These are phyloP conservation scores for Drosophila mauritiana DNA, from an alignment of 1,140 invertebrate species.

Conservation along the genomic window DNA sequence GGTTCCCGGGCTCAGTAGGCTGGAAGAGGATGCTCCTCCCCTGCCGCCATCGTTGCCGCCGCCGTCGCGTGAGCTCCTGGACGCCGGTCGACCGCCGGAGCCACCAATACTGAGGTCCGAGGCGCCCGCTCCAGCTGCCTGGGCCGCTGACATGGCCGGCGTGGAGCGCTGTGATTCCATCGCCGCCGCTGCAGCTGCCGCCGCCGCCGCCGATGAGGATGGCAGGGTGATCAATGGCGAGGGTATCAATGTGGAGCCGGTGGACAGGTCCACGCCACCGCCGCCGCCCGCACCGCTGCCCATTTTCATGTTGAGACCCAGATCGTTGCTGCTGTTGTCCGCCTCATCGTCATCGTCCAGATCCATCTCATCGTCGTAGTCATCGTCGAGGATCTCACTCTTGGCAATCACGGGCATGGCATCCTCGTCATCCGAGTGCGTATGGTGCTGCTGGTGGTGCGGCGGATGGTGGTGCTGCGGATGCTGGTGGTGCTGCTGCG, in stretches of 20 bases:
- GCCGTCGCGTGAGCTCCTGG: conserved; percentile 73
- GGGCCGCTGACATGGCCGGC: conserved; percentile 36
- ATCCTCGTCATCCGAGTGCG: conserved; percentile 50
- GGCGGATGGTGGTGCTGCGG: conserved; percentile 16
- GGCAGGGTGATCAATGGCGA: conserved; percentile 68
- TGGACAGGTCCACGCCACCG: conserved; percentile 66
- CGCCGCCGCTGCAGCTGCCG: conserved; percentile 52
- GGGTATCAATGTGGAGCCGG: conserved; percentile 74
- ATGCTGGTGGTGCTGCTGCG: background rate
- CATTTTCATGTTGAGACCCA: conserved; percentile 83
- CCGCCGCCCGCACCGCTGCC: conserved; percentile 33
- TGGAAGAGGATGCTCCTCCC: conserved; percentile 34
- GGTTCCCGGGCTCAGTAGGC: conserved; percentile 85
- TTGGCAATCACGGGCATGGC: conserved; percentile 58
- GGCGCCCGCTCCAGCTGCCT: conserved; percentile 31
- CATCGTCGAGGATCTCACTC: conserved; percentile 68
- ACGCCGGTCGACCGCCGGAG: conserved; percentile 64
- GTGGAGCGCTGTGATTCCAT: conserved; percentile 68
- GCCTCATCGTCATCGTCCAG: conserved; percentile 79
- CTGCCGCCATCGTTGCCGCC: conserved; percentile 38
- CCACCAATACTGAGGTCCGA: conserved; percentile 70
- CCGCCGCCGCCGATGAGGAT: conserved; percentile 62
- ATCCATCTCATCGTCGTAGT: conserved; percentile 82
- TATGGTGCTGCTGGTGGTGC: conserved; percentile 9
- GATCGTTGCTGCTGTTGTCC: conserved; percentile 79